Evolutionary conservation across 2,888 invertebrate genomes (phyloP).

Genomic region (Acrobasis repandana): DNA sequence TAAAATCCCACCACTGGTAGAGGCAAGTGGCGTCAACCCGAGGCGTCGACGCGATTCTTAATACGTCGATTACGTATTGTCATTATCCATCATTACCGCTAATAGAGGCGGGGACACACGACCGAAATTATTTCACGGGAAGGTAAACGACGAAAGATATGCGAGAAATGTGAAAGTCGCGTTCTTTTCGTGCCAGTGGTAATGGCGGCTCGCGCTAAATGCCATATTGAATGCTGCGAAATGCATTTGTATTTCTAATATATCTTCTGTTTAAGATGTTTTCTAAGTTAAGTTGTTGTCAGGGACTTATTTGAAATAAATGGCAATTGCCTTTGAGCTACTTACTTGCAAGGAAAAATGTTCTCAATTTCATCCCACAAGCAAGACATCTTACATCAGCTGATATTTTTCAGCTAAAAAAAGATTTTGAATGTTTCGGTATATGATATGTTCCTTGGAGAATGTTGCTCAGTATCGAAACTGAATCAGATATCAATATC

Average conservation of each 20-base stretch:
- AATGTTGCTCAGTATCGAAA: no score
- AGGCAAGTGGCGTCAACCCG: conserved; percentile 37
- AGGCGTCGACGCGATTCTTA: conserved; percentile 49
- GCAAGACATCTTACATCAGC: no score
- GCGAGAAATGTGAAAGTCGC: conserved; percentile 61
- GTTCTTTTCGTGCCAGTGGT: conserved; percentile 33
- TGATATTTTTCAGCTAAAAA: no score
- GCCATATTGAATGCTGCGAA: conserved; percentile 3
- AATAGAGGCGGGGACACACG: conserved; percentile 69
- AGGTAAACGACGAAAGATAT: conserved; percentile 56
- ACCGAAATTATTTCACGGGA: conserved; percentile 61
- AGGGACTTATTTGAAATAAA: no score
- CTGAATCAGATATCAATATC: no score
- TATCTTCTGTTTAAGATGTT: not conserved
- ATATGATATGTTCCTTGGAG: no score
- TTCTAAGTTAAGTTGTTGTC: no score
- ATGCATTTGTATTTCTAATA: not conserved
- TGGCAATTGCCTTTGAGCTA: no score
- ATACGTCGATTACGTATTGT: conserved; percentile 70
- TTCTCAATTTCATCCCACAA: no score
- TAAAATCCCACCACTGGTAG: conserved; percentile 9
- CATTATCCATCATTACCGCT: conserved; percentile 72
- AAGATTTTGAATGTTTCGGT: no score
- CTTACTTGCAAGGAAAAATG: no score
- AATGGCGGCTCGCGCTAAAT: conserved; percentile 20